Base-by-base conservation (phyloP, 2,797 vertebrate genomes). In the Poeciliopsis infans region DNA sequence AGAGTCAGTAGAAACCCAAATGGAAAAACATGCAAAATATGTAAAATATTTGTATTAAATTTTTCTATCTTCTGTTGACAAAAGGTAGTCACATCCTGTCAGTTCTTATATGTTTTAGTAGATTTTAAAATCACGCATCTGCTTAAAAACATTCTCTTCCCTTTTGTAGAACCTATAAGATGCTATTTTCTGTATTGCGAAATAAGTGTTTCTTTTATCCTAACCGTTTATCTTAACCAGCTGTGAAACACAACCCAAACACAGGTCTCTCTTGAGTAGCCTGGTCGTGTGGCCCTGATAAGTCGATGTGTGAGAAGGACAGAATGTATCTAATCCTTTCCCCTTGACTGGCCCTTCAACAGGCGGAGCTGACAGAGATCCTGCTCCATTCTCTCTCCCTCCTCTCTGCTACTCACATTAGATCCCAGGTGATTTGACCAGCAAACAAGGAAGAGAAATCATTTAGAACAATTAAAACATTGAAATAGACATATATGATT, bases 351-450 rank as follows among this genome's bases (percentile, higher is more conserved):
- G 72, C 78, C 77, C 82, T 71, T 83, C 66, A 39, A 84, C 72
- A 83, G 80, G 79, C 82, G 83, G 85, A 86, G 87, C 84, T 75
- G 91, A 90, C 89, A 91, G 86, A 43, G 45, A 91, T 87, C 86
- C 71, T 85, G 78, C 79, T 87, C 59, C 33, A 71, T 80, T 73
- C 79, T 57, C 45, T 83, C 72, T 85, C 53, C 71, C 74, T 39
- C 46, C 43, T 79, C 75, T 81, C n/a, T 53, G 45, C 76, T 59
- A 57, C 83, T 70, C 55, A 72, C 79, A 25, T 13, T 23, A 51
- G 68, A 69, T 88, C 87, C 78, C 86, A 77, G n/a, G 69, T 82
- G 85, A 49, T 61, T 76, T 81, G 33, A 77, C 7, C 7, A 70
- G 78, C 64, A 88, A 83, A 80, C 75, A 41, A 74, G 57, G 11